These are phyloP conservation scores for Miltochrista miniata DNA, from an alignment of 2,888 invertebrate genomes.

Conservation along the genomic window DNA sequence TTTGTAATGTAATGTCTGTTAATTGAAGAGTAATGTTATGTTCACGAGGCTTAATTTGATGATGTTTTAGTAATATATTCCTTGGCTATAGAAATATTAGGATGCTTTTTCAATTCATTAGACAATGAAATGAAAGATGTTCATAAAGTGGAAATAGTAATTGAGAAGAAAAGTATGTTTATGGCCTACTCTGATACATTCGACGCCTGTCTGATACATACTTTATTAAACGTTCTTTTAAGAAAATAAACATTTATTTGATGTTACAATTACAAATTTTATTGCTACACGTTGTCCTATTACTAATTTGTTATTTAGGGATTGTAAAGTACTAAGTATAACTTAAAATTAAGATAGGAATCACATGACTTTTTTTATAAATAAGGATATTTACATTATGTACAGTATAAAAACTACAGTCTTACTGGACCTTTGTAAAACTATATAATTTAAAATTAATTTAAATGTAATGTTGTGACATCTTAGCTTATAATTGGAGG, in stretches of 20 bases:
- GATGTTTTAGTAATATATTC: too few species aligned
- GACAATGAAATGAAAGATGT: too few species aligned
- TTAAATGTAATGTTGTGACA: slow-evolving; percentile 58
- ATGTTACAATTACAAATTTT: slow-evolving; percentile 1
- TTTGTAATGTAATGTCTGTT: too few species aligned
- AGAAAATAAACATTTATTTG: not conserved
- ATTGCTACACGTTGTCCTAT: slow-evolving; percentile 5
- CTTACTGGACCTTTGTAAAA: slow-evolving; percentile 67
- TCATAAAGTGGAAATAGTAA: too few species aligned
- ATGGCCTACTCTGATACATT: too few species aligned
- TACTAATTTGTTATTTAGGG: slow-evolving; percentile 10
- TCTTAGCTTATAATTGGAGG: slow-evolving; percentile 37
- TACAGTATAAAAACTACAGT: slow-evolving; percentile 74
- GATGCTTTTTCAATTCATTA: too few species aligned
- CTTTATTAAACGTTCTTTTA: too few species aligned
- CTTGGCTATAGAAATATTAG: too few species aligned
- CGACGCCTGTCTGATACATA: too few species aligned
- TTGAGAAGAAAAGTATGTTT: too few species aligned
- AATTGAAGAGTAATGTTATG: too few species aligned
- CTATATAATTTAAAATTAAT: slow-evolving; percentile 23
- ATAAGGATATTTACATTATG: slow-evolving; percentile 71
- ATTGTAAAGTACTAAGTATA: slow-evolving; percentile 6
- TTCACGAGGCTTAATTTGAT: too few species aligned
- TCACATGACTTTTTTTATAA: slow-evolving; percentile 39
- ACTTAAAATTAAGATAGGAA: slow-evolving; percentile 24